Evolutionary conservation across 2,888 invertebrate species (phyloP), one percentile per base, ranked within the genome.

Genomic region (Cosmia pyralina): DNA sequence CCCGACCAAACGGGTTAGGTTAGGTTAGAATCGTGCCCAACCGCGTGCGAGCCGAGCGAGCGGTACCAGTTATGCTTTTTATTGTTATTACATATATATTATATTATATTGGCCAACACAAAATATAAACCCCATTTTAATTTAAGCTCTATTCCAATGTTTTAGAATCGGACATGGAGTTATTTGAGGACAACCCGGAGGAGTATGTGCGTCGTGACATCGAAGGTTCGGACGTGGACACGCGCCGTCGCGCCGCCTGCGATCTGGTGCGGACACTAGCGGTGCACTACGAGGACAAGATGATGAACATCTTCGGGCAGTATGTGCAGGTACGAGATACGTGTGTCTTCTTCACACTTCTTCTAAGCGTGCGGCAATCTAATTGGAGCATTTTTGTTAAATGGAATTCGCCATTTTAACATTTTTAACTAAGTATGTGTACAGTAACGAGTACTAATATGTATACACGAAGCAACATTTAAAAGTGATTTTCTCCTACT

Each of bases 221-320:
- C 81, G 99, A 99, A 96, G 99, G 99, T 10, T 99, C 99, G 13
- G 99, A 99, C 94, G 98, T 99, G 78, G 99, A 99, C 93, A 99
- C 99, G 0, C 96, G 99, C 67, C 97, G 99, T 41, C 97, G 99
- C 81, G 98, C 99, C 41, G 99, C 99, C 62, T 99, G 99, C 95
- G 99, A 99, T 96, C 97, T 99, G 70, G 99, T 99, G 38, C 98
- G 98, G 91, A 98, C 99, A 0, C 96, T 99, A 3, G 98, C 98
- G 38, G 97, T 97, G 86, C 98, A 98, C 90, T 99, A 98, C 92
- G 99, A 99, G 92, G 97, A 97, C 62, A 97, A 98, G 91, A 98
- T 99, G 90, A 98, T 98, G 96, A 97, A 97, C 84, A 98, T 98
- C 79, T 99, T 99, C 91, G 98, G 98, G 0, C 97, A 98, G 88